These are phyloP conservation scores for Meiosimyza platycephala DNA, from an alignment of 2,888 invertebrate species.

Conservation along the genomic window DNA sequence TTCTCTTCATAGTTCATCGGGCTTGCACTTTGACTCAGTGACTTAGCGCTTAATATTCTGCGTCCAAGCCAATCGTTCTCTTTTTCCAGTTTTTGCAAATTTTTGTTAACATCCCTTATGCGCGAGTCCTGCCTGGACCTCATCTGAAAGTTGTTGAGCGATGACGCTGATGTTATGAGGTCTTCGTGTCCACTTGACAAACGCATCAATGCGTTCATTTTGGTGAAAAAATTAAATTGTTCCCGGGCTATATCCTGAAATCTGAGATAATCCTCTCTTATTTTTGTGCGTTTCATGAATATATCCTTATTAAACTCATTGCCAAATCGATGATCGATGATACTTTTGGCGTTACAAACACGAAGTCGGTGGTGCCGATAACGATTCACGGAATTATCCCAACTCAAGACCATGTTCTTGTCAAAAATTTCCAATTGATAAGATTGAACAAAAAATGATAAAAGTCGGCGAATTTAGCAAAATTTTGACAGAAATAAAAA, in stretches of 20 bases:
- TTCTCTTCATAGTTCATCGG: background rate
- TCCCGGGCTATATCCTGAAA: background rate
- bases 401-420: background rate
- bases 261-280: background rate
- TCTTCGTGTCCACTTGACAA: background rate
- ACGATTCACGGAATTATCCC: background rate
- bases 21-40: background rate
- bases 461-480: too few relatives aligned
- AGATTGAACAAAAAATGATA: too few relatives aligned
- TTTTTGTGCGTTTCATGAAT: background rate
- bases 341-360: background rate
- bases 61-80: background rate
- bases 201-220: background rate
- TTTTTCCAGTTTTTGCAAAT: background rate
- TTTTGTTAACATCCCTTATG: background rate
- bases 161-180: background rate
- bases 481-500: background rate
- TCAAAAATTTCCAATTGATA: background rate
- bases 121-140: too few relatives aligned
- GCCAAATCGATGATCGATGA: background rate
- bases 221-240: background rate
- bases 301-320: background rate
- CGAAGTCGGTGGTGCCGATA: constrained; percentile 1
- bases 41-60: constrained; percentile 3
- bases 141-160: background rate